Evolutionary conservation across 1,140 invertebrate species (phyloP).

Genomic region (Heliconius hewitsoni): DNA sequence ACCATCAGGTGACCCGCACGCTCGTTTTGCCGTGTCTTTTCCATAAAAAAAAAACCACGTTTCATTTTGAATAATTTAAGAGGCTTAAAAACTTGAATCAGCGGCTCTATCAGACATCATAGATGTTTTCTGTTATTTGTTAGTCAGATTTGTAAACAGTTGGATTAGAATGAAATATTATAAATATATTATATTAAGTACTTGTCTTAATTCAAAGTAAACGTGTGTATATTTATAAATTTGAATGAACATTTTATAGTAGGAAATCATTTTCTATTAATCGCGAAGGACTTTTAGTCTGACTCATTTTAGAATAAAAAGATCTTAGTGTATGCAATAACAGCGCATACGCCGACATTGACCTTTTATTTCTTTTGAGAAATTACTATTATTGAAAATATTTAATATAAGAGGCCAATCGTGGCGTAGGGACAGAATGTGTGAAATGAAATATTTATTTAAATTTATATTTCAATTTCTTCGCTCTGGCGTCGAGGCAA

Average conservation of each 20-base stretch:
- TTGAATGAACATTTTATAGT: neutral
- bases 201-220: neutral
- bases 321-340: neutral
- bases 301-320: neutral
- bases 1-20: no score
- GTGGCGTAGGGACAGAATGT: no score
- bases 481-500: no score
- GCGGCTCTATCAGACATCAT: no score
- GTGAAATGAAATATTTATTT: no score
- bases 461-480: no score
- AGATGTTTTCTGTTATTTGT: neutral
- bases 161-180: neutral
- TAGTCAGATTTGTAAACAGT: neutral
- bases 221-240: neutral
- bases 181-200: neutral
- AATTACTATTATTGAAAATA: neutral
- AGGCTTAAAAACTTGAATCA: no score
- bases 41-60: no score
- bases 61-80: no score
- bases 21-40: no score
- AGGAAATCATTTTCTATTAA: neutral
- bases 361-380: neutral
- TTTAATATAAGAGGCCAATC: neutral
- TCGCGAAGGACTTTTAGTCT: neutral
- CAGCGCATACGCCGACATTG: neutral